These are phyloP conservation scores for Blera fallax DNA, from an alignment of 2,888 invertebrate genomes.

Conservation along the genomic window DNA sequence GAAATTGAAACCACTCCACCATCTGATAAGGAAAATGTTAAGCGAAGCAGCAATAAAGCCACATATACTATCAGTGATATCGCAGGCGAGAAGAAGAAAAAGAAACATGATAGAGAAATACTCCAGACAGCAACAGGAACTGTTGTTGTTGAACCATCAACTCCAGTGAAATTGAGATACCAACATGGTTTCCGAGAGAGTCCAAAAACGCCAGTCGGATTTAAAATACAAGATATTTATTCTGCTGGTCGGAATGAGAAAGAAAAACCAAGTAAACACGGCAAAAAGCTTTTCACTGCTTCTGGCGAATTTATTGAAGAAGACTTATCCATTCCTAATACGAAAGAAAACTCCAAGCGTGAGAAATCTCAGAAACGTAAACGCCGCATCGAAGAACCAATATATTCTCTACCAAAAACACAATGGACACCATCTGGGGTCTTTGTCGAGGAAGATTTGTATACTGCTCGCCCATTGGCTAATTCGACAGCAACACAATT, in stretches of 20 bases:
- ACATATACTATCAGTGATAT: neutral
- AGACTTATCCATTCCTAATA: neutral
- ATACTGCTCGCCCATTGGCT: constrained; percentile 11
- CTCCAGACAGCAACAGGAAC: constrained; percentile 76
- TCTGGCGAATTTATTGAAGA: constrained; percentile 52
- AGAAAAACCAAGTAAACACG: constrained; percentile 23
- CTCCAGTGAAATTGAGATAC: constrained; percentile 74
- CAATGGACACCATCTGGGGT: constrained; percentile 75
- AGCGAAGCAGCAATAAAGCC: constrained; percentile 16
- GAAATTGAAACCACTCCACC: constrained; percentile 47
- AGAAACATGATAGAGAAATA: constrained; percentile 15
- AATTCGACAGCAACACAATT: constrained; percentile 67
- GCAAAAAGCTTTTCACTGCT: constrained; percentile 25
- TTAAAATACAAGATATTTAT: constrained; percentile 74
- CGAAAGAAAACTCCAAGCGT: neutral
- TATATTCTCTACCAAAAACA: constrained; percentile 71
- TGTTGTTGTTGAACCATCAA: constrained; percentile 77
- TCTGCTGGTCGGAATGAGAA: constrained; percentile 61
- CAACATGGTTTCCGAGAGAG: constrained; percentile 76
- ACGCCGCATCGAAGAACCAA: constrained; percentile 62
- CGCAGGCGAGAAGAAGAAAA: neutral
- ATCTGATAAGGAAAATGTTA: constrained; percentile 59
- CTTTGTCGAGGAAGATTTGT: constrained; percentile 74
- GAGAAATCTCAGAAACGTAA: constrained; percentile 68
- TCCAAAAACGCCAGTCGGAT: constrained; percentile 76